Percentiles rank a stretch among this genome's conserved stretches.
These are phyloP conservation scores for Mycalesis mineus DNA, from an alignment of 2,888 invertebrate species.

Conservation along the genomic window DNA sequence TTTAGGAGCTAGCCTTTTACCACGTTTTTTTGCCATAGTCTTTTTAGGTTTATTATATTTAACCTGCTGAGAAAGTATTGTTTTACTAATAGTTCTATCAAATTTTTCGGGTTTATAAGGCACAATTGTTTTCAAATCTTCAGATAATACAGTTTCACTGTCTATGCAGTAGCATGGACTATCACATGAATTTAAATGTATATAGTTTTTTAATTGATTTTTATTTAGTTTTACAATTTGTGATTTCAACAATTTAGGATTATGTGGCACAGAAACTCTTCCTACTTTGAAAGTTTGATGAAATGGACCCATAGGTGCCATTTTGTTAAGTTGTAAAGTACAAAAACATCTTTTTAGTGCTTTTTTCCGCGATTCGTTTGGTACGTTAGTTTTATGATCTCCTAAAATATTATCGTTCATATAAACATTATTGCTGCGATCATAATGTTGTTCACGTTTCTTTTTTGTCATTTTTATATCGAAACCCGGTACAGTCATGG, in stretches of 20 bases:
- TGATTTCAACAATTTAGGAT: constrained; percentile 15
- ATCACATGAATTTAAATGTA: constrained; percentile 1
- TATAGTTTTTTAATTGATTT: constrained; percentile 18
- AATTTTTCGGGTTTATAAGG: constrained; percentile 42
- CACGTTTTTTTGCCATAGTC: constrained; percentile 1
- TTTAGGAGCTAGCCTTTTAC: constrained; percentile 27
- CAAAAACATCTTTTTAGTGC: constrained; percentile 44
- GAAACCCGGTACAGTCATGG: neutral
- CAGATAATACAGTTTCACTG: constrained; percentile 6
- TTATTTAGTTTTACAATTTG: constrained; percentile 17
- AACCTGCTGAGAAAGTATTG: constrained; percentile 25
- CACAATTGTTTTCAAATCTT: constrained; percentile 39
- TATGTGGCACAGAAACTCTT: constrained; percentile 25
- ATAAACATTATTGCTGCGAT: constrained; percentile 15
- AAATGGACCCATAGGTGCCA: constrained; percentile 5
- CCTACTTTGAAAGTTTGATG: constrained; percentile 27
- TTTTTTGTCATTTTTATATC: constrained; percentile 10
- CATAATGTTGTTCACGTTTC: neutral
- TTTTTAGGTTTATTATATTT: neutral
- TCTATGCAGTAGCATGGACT: constrained; percentile 2
- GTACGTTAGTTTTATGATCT: constrained; percentile 19
- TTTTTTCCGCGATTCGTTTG: constrained; percentile 32
- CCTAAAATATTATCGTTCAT: constrained; percentile 1
- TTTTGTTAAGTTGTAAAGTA: constrained; percentile 34
- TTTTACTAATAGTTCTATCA: constrained; percentile 36